Conservation (phyloP, 64 coral and sea anemone genomes). For the Acropora tenuis region DNA sequence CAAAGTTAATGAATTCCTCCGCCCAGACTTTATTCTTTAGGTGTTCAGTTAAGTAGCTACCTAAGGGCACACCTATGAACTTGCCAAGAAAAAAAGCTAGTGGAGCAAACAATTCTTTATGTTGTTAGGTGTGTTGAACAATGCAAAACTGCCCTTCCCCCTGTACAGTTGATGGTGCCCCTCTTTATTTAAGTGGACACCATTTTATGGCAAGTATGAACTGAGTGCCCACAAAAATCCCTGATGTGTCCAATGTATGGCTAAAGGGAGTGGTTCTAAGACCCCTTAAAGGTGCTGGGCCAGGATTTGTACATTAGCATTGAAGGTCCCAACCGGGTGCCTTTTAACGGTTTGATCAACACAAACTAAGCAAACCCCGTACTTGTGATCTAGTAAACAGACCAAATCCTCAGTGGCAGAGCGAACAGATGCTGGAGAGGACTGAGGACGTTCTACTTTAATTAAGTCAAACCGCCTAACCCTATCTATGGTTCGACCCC, state of each 20-base stretch:
- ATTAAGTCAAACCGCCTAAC: not conserved
- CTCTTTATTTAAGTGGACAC: slow-evolving; percentile 5
- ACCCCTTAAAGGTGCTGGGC: not conserved
- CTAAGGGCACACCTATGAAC: slow-evolving; percentile 11
- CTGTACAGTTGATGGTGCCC: not conserved
- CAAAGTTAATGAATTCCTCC: not conserved
- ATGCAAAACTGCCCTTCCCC: not conserved
- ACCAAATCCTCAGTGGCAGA: not conserved
- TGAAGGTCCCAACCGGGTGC: not conserved
- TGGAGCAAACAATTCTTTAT: not conserved
- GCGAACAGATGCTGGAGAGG: not conserved
- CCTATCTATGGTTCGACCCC: not conserved
- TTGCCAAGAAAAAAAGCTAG: too few relatives aligned
- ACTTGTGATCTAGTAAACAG: not conserved
- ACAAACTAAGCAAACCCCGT: slow-evolving; percentile 1
- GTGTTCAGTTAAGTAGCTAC: not conserved
- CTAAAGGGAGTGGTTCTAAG: not conserved
- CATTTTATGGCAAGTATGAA: slow-evolving; percentile 36
- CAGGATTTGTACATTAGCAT: slow-evolving; percentile 16
- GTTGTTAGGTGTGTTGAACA: slow-evolving; percentile 16
- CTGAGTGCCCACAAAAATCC: slow-evolving; percentile 19
- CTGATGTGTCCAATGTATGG: slow-evolving; percentile 3
- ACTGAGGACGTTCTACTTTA: not conserved
- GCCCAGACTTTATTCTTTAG: not conserved
- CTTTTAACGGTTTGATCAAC: not conserved